phyloP scores from a whole-genome alignment of 2,888 invertebrate genomes.

The Acrobasis repandana region DNA sequence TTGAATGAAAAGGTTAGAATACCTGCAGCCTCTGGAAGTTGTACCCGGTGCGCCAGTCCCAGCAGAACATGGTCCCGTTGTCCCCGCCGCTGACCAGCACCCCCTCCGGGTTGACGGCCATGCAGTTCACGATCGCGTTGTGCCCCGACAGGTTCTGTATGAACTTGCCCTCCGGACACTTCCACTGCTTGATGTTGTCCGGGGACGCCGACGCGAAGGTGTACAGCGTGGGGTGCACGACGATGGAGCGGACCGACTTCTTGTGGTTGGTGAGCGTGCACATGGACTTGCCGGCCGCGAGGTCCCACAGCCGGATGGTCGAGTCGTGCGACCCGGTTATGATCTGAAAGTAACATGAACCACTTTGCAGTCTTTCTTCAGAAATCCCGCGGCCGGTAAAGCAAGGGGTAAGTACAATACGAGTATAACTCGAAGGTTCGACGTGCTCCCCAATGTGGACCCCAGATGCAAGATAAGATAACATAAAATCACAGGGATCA shows the following conservation, averaged over 20 bases:
- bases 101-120: constrained; percentile 97
- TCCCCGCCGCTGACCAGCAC: constrained; percentile 99
- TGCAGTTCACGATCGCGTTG: constrained; percentile 98
- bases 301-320: constrained; percentile 98
- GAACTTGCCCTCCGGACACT: constrained; percentile 98
- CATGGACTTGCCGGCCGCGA: constrained; percentile 96
- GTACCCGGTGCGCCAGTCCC: constrained; percentile 99
- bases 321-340: constrained; percentile 98
- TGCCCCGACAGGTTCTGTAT: constrained; percentile 99
- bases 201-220: constrained; percentile 99
- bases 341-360: constrained; percentile 80
- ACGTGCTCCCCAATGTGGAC: too few relatives aligned
- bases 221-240: constrained; percentile 90
- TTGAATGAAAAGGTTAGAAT: neutral
- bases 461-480: too few relatives aligned
- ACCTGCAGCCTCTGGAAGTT: constrained; percentile 96
- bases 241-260: constrained; percentile 93
- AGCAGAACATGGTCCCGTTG: constrained; percentile 97
- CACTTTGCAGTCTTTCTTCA: too few relatives aligned
- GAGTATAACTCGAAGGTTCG: too few relatives aligned
- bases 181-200: constrained; percentile 99
- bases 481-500: too few relatives aligned
- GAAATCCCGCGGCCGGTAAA: too few relatives aligned
- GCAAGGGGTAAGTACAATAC: too few relatives aligned
- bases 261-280: constrained; percentile 99